phyloP scores from a whole-genome alignment of 92 coral and sea anemone genomes.

The Porites lobata region DNA sequence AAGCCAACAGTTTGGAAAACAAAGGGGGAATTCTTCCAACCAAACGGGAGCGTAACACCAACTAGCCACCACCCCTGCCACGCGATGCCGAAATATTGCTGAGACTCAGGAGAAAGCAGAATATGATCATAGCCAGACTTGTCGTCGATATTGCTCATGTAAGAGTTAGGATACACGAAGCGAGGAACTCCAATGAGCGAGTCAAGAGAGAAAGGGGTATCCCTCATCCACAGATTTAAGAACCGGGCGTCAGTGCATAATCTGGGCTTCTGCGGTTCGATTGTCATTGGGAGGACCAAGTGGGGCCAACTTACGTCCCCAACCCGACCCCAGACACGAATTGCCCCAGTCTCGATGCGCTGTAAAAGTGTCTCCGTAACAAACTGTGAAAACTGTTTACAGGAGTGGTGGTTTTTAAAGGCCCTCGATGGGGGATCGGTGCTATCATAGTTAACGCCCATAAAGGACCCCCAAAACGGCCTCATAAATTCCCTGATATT shows the following conservation, averaged over 20 bases:
- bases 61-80: constrained; percentile 2
- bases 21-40: constrained; percentile 54
- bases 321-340: constrained; percentile 45
- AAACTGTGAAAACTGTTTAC: constrained; percentile 51
- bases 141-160: neutral
- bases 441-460: constrained; percentile 39
- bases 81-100: constrained; percentile 1
- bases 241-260: neutral
- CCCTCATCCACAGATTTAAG: constrained; percentile 1
- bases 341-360: constrained; percentile 43
- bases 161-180: neutral
- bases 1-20: constrained; percentile 48
- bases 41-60: constrained; percentile 21
- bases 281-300: constrained; percentile 45
- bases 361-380: constrained; percentile 35
- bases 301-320: constrained; percentile 46
- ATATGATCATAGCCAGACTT: constrained; percentile 6
- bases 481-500: neutral
- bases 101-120: neutral
- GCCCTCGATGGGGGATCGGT: constrained; percentile 40
- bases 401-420: constrained; percentile 52
- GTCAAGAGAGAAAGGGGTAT: constrained; percentile 6
- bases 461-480: constrained; percentile 51
- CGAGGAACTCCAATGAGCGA: neutral
- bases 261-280: constrained; percentile 18